A percentile compares a stretch with the other conserved stretches of the same genome.
Conservation (phyloP, 2,113 vertebrate genomes). For the Castor canadensis region DNA sequence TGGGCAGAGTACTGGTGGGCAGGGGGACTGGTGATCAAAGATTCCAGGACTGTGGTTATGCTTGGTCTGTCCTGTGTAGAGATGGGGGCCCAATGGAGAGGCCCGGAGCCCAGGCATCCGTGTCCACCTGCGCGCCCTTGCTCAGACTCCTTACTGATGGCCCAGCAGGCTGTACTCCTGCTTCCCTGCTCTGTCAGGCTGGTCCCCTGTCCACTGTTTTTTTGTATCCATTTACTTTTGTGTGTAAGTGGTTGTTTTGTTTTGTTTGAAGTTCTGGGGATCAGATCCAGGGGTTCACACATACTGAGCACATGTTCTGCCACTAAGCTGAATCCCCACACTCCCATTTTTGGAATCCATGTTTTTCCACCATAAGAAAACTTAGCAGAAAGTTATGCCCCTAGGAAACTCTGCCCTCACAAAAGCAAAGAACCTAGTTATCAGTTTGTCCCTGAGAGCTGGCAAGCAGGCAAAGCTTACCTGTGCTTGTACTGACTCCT, state of each 20-base stretch:
- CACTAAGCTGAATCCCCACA: neutral
- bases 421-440: neutral
- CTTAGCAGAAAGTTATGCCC: neutral
- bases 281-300: neutral
- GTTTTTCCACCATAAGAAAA: neutral
- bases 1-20: neutral
- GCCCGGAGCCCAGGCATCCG: neutral
- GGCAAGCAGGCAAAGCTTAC: conserved; percentile 20
- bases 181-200: neutral
- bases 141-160: neutral
- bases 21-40: neutral
- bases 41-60: neutral
- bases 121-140: neutral
- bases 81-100: neutral
- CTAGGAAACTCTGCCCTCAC: neutral
- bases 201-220: neutral
- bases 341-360: neutral
- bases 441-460: neutral
- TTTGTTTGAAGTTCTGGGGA: neutral
- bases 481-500: neutral
- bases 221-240: neutral
- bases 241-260: neutral
- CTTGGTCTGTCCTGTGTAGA: neutral
- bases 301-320: neutral
- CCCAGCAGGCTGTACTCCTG: neutral